These are phyloP conservation scores for Gavialis gangeticus DNA, from an alignment of 2,113 vertebrate genomes.

Conservation along the genomic window DNA sequence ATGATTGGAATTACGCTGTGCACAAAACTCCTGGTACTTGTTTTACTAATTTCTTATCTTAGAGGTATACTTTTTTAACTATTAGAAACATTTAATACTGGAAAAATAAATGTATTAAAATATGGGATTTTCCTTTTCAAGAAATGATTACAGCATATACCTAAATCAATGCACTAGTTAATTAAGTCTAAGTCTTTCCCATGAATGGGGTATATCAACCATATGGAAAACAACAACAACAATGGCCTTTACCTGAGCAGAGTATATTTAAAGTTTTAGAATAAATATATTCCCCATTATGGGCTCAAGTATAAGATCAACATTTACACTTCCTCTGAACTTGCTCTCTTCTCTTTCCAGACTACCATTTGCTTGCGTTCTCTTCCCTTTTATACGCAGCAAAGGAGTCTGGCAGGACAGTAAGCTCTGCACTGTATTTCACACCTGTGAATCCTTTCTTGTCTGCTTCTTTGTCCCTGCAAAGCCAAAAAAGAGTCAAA, in stretches of 20 bases:
- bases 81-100: slow-evolving; percentile 28
- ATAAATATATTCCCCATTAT: not conserved
- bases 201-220: not conserved
- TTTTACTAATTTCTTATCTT: slow-evolving; percentile 23
- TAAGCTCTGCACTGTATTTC: not conserved
- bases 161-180: not conserved
- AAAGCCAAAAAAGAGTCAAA: not conserved
- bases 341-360: not conserved
- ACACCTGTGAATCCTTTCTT: not conserved
- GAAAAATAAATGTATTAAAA: not conserved
- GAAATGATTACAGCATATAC: not conserved
- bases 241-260: not conserved
- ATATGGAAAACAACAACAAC: not conserved
- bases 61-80: slow-evolving; percentile 36
- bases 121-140: not conserved
- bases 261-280: not conserved
- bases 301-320: not conserved
- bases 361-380: not conserved
- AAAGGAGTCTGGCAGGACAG: not conserved
- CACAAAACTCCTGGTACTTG: not conserved
- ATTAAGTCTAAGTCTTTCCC: not conserved
- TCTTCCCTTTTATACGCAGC: not conserved
- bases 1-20: slow-evolving; percentile 5
- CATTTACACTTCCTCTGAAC: fast-evolving
- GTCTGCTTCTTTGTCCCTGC: not conserved